Conservation (phyloP, 1,140 invertebrate genomes). For the Ridgeia piscesae region DNA sequence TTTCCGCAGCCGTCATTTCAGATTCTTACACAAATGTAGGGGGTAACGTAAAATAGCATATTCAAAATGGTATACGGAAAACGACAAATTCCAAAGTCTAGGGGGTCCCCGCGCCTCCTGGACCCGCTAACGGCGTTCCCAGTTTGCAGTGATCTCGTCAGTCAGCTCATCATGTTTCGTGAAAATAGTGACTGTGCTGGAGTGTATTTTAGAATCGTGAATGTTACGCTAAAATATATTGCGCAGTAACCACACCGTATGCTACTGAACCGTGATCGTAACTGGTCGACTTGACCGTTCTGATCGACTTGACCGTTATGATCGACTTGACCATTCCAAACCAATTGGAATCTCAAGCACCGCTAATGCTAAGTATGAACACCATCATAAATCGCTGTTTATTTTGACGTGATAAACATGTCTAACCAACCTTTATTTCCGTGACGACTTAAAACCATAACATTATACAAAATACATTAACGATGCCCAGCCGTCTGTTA, state of each 20-base stretch:
- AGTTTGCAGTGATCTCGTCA: background rate
- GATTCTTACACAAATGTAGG: too few species aligned
- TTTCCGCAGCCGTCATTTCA: too few species aligned
- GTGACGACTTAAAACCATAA: background rate
- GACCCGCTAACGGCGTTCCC: background rate
- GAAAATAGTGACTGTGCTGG: background rate
- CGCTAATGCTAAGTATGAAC: too few species aligned
- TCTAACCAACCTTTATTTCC: background rate
- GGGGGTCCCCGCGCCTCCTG: too few species aligned
- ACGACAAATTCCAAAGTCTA: too few species aligned
- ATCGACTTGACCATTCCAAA: background rate
- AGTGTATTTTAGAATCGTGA: background rate
- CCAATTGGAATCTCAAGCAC: background rate
- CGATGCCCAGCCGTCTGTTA: background rate
- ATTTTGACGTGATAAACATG: background rate
- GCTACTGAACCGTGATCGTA: background rate
- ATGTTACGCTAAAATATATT: background rate
- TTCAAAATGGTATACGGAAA: too few species aligned
- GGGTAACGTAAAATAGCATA: too few species aligned
- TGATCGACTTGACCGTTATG: background rate
- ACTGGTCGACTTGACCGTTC: background rate
- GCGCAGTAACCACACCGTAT: background rate
- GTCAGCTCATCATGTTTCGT: background rate
- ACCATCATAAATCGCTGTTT: background rate
- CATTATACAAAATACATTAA: background rate